A percentile compares a stretch with the other conserved stretches of the same genome.
These are phyloP conservation scores for Orestias chungarensis DNA, from an alignment of 2,797 vertebrate genomes.

Conservation along the genomic window DNA sequence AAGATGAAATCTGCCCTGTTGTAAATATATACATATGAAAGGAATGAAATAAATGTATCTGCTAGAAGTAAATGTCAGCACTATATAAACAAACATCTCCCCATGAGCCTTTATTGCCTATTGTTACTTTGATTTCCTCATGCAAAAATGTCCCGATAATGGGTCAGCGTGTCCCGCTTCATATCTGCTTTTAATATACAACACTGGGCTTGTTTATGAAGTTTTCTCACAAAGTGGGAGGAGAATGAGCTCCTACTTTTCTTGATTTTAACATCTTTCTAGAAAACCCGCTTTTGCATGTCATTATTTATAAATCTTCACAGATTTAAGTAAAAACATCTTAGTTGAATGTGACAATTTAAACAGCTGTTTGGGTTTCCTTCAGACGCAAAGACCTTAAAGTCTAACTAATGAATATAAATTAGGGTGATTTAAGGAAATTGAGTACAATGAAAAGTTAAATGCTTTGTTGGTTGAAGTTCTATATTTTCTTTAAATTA, in stretches of 20 bases:
- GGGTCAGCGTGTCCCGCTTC: constrained; percentile 39
- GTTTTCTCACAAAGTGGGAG: constrained; percentile 27
- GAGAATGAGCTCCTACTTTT: constrained; percentile 19
- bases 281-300: neutral
- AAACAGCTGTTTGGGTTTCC: constrained; percentile 13
- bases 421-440: constrained; percentile 2
- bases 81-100: constrained; percentile 65
- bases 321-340: neutral
- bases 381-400: constrained; percentile 39
- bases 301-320: constrained; percentile 10
- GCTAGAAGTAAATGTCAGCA: constrained; percentile 66
- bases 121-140: constrained; percentile 63
- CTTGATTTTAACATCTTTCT: constrained; percentile 9
- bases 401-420: constrained; percentile 22
- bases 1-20: constrained; percentile 57
- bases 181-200: constrained; percentile 39
- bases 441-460: too few relatives aligned
- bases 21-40: constrained; percentile 45
- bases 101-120: constrained; percentile 62
- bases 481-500: too few relatives aligned
- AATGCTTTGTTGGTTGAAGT: too few relatives aligned
- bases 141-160: constrained; percentile 61
- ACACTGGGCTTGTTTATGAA: constrained; percentile 17
- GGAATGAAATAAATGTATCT: constrained; percentile 51
- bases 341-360: constrained; percentile 28